Evolutionary conservation across 2,113 vertebrate genomes (phyloP).

Genomic region (Ascaphus truei): DNA sequence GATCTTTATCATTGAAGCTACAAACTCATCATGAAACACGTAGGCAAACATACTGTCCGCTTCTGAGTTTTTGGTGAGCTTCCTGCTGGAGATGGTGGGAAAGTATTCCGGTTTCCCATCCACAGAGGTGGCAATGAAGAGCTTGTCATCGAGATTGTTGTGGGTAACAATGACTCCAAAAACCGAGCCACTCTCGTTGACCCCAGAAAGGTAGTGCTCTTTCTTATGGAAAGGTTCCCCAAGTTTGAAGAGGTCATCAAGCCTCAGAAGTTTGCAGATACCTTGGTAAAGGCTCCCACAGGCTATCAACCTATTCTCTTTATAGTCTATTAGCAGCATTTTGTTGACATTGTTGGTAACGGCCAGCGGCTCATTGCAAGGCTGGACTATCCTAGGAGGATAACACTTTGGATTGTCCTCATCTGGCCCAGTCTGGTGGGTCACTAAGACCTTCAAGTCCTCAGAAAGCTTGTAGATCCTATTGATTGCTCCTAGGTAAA

Average conservation of each 20-base stretch:
- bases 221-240: slow-evolving; percentile 97
- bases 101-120: slow-evolving; percentile 97
- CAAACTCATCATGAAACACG: slow-evolving; percentile 96
- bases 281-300: slow-evolving; percentile 96
- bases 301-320: slow-evolving; percentile 89
- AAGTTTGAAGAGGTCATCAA: slow-evolving; percentile 96
- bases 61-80: slow-evolving; percentile 91
- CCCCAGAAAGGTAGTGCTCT: slow-evolving; percentile 95
- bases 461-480: slow-evolving; percentile 95
- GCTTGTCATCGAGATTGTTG: slow-evolving; percentile 85
- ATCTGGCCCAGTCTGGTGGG: slow-evolving; percentile 90
- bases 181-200: slow-evolving; percentile 93
- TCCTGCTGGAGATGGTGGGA: slow-evolving; percentile 95
- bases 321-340: slow-evolving; percentile 96
- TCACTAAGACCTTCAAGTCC: slow-evolving; percentile 80
- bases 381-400: slow-evolving; percentile 92
- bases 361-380: slow-evolving; percentile 84
- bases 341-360: slow-evolving; percentile 97
- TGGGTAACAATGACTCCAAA: slow-evolving; percentile 96
- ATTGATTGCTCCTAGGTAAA: slow-evolving; percentile 93
- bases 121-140: slow-evolving; percentile 94
- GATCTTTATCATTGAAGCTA: slow-evolving; percentile 98
- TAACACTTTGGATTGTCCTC: slow-evolving; percentile 98
- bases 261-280: slow-evolving; percentile 91
- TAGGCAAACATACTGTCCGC: slow-evolving; percentile 97